Percentiles rank a stretch among this genome's conserved stretches.
These are phyloP conservation scores for Malthinus seriepunctatus DNA, from an alignment of 2,888 invertebrate species.

Conservation along the genomic window DNA sequence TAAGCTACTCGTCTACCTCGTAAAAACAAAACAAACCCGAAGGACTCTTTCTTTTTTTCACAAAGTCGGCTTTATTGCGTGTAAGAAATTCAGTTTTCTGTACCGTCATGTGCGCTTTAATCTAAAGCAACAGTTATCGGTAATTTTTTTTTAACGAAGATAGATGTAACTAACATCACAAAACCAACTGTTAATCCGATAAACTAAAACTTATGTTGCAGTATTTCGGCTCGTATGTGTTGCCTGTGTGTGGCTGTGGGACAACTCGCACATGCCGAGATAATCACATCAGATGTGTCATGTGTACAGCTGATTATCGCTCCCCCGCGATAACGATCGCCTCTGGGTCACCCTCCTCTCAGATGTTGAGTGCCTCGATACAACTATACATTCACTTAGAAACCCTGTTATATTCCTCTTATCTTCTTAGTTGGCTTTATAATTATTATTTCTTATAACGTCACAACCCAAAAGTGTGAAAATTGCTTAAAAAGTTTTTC, in stretches of 20 bases:
- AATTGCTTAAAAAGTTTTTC: too few species aligned
- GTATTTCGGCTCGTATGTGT: conserved; percentile 11
- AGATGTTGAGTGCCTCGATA: conserved; percentile 26
- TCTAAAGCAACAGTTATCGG: too few species aligned
- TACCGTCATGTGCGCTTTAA: conserved; percentile 14
- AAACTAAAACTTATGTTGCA: conserved; percentile 28
- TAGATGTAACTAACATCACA: background rate
- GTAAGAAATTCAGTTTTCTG: conserved; percentile 35
- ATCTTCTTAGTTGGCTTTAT: background rate
- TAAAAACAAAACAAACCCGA: conserved; percentile 39
- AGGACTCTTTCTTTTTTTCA: conserved; percentile 41
- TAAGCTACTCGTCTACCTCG: conserved; percentile 13
- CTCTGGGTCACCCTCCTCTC: conserved; percentile 21
- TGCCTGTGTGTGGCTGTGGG: conserved; percentile 28
- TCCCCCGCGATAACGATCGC: conserved; percentile 30
- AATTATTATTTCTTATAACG: too few species aligned
- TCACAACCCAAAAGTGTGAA: background rate
- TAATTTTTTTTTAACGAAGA: background rate
- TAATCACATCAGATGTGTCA: conserved; percentile 51
- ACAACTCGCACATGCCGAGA: conserved; percentile 38
- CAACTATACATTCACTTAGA: conserved; percentile 21
- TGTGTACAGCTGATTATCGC: conserved; percentile 43
- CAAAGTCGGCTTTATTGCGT: conserved; percentile 42
- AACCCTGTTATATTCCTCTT: conserved; percentile 7
- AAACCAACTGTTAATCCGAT: conserved; percentile 22